A percentile compares a stretch with the other conserved stretches of the same genome.
phyloP scores from a whole-genome alignment of 2,797 vertebrate genomes.

The Limosa lapponica region DNA sequence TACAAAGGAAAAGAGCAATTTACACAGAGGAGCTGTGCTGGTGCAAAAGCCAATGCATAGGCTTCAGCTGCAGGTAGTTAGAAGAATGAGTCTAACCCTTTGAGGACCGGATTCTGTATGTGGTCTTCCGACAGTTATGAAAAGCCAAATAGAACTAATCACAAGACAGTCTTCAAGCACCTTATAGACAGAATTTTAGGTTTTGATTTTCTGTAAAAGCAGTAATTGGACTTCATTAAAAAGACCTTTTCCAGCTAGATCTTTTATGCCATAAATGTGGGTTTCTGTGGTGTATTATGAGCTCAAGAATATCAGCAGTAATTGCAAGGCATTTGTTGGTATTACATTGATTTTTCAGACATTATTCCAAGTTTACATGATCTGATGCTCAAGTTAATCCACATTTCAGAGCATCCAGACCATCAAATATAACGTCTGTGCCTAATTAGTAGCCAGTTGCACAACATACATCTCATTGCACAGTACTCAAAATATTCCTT shows the following conservation, averaged over 20 bases:
- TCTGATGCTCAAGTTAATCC: not conserved
- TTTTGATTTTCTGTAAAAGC: not conserved
- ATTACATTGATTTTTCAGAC: not conserved
- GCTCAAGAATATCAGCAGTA: not conserved
- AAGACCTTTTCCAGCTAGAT: not conserved
- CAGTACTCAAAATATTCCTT: not conserved
- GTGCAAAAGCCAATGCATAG: not conserved
- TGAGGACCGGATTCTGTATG: not conserved
- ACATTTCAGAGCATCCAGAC: not conserved
- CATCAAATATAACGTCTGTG: not conserved
- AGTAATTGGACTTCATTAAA: not conserved
- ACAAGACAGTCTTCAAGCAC: not conserved
- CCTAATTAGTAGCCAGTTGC: not conserved
- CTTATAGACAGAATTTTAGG: not conserved
- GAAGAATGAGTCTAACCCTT: not conserved
- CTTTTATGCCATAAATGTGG: not conserved
- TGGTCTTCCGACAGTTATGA: not conserved
- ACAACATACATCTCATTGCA: not conserved
- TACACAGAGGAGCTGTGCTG: not conserved
- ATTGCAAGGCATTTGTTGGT: not conserved
- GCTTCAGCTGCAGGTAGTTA: not conserved
- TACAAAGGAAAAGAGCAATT: not conserved
- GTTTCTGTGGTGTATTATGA: not conserved
- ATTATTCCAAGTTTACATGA: not conserved
- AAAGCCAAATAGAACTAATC: not conserved